Conservation (phyloP, 2,797 vertebrate genomes). For the Macrochelys suwanniensis region DNA sequence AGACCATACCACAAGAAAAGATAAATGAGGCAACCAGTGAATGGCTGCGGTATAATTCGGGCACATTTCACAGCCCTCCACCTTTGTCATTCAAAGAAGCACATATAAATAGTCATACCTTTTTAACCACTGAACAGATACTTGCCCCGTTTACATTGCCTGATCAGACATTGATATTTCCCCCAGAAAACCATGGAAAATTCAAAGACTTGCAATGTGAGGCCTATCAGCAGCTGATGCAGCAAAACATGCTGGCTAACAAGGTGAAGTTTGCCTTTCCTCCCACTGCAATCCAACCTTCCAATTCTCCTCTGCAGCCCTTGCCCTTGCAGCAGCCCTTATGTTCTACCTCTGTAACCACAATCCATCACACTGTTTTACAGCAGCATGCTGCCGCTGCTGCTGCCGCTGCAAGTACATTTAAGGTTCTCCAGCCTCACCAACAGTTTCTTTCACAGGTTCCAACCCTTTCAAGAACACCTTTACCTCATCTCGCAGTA, state of each 20-base stretch:
- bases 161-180: slow-evolving; percentile 79
- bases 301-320: slow-evolving; percentile 78
- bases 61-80: slow-evolving; percentile 73
- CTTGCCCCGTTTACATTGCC: slow-evolving; percentile 78
- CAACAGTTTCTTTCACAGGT: slow-evolving; percentile 85
- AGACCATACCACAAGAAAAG: slow-evolving; percentile 71
- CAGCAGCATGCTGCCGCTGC: slow-evolving; percentile 82
- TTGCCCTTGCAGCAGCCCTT: slow-evolving; percentile 82
- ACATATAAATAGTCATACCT: slow-evolving; percentile 72
- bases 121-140: slow-evolving; percentile 77
- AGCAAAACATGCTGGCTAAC: slow-evolving; percentile 79
- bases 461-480: slow-evolving; percentile 80
- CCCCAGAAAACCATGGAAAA: slow-evolving; percentile 80
- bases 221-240: slow-evolving; percentile 82
- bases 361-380: slow-evolving; percentile 85
- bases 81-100: slow-evolving; percentile 81
- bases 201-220: slow-evolving; percentile 83
- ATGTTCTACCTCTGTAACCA: slow-evolving; percentile 85
- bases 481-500: slow-evolving; percentile 81
- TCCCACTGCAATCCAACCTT: slow-evolving; percentile 55
- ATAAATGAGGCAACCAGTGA: slow-evolving; percentile 52
- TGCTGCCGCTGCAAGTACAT: slow-evolving; percentile 42
- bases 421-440: slow-evolving; percentile 86
- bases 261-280: slow-evolving; percentile 85
- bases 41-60: slow-evolving; percentile 77